These are phyloP conservation scores for Endotricha flammealis DNA, from an alignment of 2,888 invertebrate species.

Conservation along the genomic window DNA sequence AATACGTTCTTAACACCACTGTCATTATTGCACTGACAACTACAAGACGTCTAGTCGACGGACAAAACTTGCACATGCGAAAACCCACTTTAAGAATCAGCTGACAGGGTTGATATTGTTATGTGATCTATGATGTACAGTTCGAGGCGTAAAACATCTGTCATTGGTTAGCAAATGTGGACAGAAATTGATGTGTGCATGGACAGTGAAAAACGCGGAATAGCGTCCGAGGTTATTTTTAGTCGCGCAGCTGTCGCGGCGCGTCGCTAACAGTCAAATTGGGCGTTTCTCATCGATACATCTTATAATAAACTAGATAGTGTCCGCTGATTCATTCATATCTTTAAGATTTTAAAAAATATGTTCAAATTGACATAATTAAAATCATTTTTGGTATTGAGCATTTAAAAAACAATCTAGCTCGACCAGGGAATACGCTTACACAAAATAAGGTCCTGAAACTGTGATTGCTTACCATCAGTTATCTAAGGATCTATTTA, in stretches of 20 bases:
- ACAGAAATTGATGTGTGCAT: conserved; percentile 71
- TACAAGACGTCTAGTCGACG: conserved; percentile 45
- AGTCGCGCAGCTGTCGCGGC: conserved; percentile 65
- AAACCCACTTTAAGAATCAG: conserved; percentile 26
- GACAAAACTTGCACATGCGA: conserved; percentile 24
- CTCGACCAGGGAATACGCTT: no score
- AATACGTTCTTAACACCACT: conserved; percentile 57
- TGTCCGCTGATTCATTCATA: no score
- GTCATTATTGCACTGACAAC: conserved; percentile 61
- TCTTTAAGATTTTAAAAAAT: no score
- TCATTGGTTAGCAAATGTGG: conserved; percentile 73
- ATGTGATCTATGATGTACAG: conserved; percentile 23
- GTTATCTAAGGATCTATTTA: no score
- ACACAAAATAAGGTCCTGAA: no score
- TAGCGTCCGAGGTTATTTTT: conserved; percentile 63
- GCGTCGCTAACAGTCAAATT: conserved; percentile 50
- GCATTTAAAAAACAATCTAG: no score
- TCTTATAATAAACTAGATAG: conserved; percentile 7
- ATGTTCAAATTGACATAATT: no score
- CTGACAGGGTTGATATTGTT: conserved; percentile 21
- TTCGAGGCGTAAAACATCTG: conserved; percentile 68
- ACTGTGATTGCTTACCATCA: no score
- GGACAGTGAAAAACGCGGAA: conserved; percentile 77
- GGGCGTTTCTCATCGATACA: conserved; percentile 34
- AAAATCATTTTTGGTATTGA: no score